phyloP scores from a whole-genome alignment of 1,140 invertebrate genomes.

The Acromyrmex heyeri region DNA sequence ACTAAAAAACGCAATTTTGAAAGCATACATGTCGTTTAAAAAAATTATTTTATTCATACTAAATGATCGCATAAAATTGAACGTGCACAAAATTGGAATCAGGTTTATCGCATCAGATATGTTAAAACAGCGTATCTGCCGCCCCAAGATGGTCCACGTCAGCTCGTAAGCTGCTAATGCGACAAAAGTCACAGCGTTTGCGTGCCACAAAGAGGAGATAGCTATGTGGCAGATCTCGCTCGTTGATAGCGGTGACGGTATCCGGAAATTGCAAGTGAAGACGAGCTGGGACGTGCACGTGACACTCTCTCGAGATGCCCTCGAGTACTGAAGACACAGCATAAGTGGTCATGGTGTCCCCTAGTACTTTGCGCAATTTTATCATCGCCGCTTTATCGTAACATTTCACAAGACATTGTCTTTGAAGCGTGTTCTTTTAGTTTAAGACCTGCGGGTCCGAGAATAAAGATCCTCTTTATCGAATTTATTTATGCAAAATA shows the following conservation, averaged over 20 bases:
- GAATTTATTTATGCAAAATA: not conserved
- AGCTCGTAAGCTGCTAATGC: conserved; percentile 42
- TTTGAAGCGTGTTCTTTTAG: not conserved
- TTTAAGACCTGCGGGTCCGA: not conserved
- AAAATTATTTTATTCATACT: not conserved
- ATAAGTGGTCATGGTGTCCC: conserved; percentile 39
- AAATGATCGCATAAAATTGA: not conserved
- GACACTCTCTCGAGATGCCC: conserved; percentile 45
- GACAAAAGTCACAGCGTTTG: conserved; percentile 33
- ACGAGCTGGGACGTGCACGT: conserved; percentile 15
- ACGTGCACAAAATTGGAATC: conserved; percentile 14
- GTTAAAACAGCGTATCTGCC: conserved; percentile 22
- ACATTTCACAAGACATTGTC: conserved; percentile 32
- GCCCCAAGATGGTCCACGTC: not conserved
- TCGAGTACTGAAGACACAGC: conserved; percentile 37
- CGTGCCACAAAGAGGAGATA: conserved; percentile 22
- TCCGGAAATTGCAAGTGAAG: conserved; percentile 54
- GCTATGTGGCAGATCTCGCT: conserved; percentile 41
- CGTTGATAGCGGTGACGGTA: conserved; percentile 45
- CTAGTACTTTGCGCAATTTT: conserved; percentile 60
- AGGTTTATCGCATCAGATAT: not conserved
- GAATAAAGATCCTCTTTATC: not conserved
- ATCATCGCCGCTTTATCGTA: conserved; percentile 65
- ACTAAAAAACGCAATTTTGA: conserved; percentile 12
- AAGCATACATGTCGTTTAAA: not conserved